phyloP scores from a whole-genome alignment of 2,888 invertebrate species.

The Sinhomidia bicolor region DNA sequence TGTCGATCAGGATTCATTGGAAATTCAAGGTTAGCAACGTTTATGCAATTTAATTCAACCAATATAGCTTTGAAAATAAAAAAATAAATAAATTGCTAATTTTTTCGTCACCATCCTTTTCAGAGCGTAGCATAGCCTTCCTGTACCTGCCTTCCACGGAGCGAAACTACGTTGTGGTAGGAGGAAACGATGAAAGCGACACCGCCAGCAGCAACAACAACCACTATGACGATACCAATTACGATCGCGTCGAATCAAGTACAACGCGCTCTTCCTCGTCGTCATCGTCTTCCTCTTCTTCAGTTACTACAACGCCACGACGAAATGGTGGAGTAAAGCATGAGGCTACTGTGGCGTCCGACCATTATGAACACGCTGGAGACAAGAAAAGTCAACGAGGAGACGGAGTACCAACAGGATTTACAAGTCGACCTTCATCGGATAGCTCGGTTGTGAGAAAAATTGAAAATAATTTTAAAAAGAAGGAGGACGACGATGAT shows the following conservation, averaged over 20 bases:
- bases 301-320: slow-evolving; percentile 17
- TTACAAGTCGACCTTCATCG: background rate
- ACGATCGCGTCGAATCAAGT: slow-evolving; percentile 54
- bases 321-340: slow-evolving; percentile 45
- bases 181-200: slow-evolving; percentile 66
- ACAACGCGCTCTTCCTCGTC: slow-evolving; percentile 61
- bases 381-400: slow-evolving; percentile 11
- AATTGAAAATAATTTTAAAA: too few relatives aligned
- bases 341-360: slow-evolving; percentile 2
- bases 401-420: slow-evolving; percentile 4
- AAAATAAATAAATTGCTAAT: too few relatives aligned
- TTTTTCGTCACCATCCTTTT: too few relatives aligned
- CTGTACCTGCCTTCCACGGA: slow-evolving; percentile 79
- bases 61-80: too few relatives aligned
- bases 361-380: background rate
- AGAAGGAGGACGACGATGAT: too few relatives aligned
- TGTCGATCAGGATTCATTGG: slow-evolving; percentile 78
- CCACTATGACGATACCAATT: slow-evolving; percentile 5
- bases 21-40: slow-evolving; percentile 77
- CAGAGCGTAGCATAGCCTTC: slow-evolving; percentile 79
- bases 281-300: slow-evolving; percentile 51
- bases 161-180: slow-evolving; percentile 75
- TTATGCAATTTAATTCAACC: too few relatives aligned
- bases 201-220: background rate
- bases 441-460: too few relatives aligned